Evolutionary conservation across 2,113 vertebrate species (phyloP).

Genomic region (Chlorocebus sabaeus): DNA sequence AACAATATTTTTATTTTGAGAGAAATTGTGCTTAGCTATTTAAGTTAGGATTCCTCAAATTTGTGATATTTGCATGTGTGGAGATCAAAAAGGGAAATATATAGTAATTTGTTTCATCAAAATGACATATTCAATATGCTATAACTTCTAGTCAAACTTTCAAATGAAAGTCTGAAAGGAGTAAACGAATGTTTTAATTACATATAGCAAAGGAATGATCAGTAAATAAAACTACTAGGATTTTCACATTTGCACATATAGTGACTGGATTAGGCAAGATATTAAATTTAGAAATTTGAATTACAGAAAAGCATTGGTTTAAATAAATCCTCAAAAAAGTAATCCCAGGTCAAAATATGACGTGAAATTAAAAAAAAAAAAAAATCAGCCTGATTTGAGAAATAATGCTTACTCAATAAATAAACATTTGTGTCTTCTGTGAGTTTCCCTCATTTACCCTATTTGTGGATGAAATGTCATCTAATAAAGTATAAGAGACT

Average conservation of each 20-base stretch:
- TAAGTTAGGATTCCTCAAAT: not conserved
- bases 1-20: not conserved
- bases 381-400: not conserved
- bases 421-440: not conserved
- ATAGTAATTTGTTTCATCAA: not conserved
- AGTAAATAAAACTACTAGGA: not conserved
- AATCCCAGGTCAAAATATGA: not conserved
- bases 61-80: conserved; percentile 6
- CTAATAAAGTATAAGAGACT: not conserved
- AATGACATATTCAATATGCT: not conserved
- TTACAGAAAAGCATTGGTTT: not conserved
- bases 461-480: not conserved
- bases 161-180: not conserved
- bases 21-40: not conserved
- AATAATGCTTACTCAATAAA: not conserved
- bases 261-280: not conserved
- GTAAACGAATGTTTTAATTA: not conserved
- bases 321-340: not conserved
- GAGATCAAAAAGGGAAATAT: not conserved
- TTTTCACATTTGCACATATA: not conserved
- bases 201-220: not conserved
- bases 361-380: conserved; percentile 27
- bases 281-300: conserved; percentile 3
- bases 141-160: not conserved
- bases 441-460: not conserved